Evolutionary conservation across 2,888 invertebrate species (phyloP).

Genomic region (Petrophora chlorosata): DNA sequence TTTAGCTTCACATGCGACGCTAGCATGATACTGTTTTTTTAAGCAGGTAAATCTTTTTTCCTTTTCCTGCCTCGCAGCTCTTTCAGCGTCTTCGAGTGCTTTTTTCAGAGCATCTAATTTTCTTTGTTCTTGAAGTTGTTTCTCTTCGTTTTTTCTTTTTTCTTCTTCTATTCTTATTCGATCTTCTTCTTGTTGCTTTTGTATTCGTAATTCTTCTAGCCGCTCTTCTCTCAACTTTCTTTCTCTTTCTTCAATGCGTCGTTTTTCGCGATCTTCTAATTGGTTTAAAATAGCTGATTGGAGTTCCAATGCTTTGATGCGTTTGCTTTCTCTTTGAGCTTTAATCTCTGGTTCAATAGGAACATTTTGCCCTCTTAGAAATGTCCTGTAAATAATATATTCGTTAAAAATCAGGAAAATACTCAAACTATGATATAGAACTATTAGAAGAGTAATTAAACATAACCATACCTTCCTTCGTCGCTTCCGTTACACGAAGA

Average conservation of each 20-base stretch:
- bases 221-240: conserved; percentile 89
- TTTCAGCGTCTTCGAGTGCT: conserved; percentile 91
- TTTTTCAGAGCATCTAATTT: conserved; percentile 90
- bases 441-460: too few relatives aligned
- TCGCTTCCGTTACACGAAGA: conserved; percentile 77
- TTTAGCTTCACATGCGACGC: conserved; percentile 46
- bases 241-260: conserved; percentile 90
- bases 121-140: conserved; percentile 87
- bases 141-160: conserved; percentile 85
- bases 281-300: conserved; percentile 94
- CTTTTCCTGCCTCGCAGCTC: conserved; percentile 87
- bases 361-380: conserved; percentile 93
- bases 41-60: conserved; percentile 75
- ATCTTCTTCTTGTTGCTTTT: conserved; percentile 88
- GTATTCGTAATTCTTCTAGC: conserved; percentile 90
- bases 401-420: too few relatives aligned
- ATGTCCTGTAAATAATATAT: conserved; percentile 84
- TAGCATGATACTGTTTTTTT: conserved; percentile 53
- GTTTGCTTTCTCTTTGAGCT: conserved; percentile 91
- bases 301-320: conserved; percentile 92
- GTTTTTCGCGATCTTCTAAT: conserved; percentile 91
- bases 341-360: conserved; percentile 91
- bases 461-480: conserved; percentile 72
- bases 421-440: background rate
- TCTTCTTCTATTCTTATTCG: conserved; percentile 88